phyloP scores from a whole-genome alignment of 2,888 invertebrate species.

The Acholoe squamosa region DNA sequence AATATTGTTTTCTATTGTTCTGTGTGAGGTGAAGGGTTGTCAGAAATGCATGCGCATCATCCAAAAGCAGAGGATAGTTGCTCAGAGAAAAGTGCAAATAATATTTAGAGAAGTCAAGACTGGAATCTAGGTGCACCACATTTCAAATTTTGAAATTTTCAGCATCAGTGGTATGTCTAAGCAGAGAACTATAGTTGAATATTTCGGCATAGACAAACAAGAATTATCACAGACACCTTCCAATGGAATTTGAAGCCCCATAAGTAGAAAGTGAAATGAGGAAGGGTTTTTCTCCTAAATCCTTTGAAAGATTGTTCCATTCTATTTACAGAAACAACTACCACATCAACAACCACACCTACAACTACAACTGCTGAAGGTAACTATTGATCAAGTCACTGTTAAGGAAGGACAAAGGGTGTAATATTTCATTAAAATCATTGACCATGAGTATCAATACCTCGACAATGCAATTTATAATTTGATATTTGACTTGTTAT shows the following conservation, averaged over 20 bases:
- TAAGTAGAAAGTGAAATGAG: no score
- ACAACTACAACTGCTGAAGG: constrained; percentile 9
- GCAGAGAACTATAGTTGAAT: neutral
- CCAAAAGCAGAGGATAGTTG: neutral
- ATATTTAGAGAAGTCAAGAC: neutral
- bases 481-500: neutral
- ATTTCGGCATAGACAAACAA: no score
- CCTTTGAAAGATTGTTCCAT: neutral
- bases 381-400: neutral
- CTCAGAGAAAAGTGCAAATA: neutral
- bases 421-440: neutral
- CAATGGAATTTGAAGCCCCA: no score
- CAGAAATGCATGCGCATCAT: neutral
- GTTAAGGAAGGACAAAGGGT: no score
- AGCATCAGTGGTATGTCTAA: neutral
- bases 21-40: neutral
- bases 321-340: neutral
- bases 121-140: neutral
- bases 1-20: neutral
- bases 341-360: neutral
- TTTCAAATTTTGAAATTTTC: neutral
- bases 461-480: no score
- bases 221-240: no score
- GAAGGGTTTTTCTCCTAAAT: no score
- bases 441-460: neutral